Conservation (phyloP, 2,113 vertebrate genomes). For the Halcyon senegalensis region DNA sequence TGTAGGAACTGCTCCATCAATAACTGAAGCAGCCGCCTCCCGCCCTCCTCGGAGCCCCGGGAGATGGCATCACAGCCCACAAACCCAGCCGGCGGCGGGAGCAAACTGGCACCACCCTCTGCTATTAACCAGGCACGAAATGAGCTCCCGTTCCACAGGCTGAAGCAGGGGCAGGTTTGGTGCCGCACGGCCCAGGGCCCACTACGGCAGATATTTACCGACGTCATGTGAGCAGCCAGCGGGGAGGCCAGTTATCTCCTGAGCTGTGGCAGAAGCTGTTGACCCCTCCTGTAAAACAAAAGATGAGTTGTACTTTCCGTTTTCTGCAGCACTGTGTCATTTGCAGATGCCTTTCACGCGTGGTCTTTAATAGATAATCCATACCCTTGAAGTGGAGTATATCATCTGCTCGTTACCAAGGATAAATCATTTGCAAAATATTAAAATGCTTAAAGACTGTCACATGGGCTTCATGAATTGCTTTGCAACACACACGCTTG, state of each 20-base stretch:
- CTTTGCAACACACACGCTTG: background rate
- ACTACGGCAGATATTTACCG: background rate
- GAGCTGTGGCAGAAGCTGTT: background rate
- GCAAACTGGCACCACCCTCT: background rate
- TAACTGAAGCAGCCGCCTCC: background rate
- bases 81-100: background rate
- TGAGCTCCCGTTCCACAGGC: rapidly evolving
- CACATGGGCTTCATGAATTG: background rate
- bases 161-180: background rate
- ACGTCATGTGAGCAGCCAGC: background rate
- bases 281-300: background rate
- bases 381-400: conserved; percentile 12
- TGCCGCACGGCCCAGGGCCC: background rate
- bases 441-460: background rate
- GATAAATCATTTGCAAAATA: conserved; percentile 50
- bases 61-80: background rate
- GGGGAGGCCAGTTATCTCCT: rapidly evolving
- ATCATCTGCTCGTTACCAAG: conserved; percentile 29
- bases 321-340: background rate
- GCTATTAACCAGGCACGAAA: rapidly evolving
- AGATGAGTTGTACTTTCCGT: background rate
- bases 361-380: background rate
- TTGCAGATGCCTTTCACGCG: background rate
- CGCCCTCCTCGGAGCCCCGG: background rate
- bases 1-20: too few relatives aligned